Evolutionary conservation across 2,797 vertebrate species (phyloP).

Genomic region (Poecile montanus): DNA sequence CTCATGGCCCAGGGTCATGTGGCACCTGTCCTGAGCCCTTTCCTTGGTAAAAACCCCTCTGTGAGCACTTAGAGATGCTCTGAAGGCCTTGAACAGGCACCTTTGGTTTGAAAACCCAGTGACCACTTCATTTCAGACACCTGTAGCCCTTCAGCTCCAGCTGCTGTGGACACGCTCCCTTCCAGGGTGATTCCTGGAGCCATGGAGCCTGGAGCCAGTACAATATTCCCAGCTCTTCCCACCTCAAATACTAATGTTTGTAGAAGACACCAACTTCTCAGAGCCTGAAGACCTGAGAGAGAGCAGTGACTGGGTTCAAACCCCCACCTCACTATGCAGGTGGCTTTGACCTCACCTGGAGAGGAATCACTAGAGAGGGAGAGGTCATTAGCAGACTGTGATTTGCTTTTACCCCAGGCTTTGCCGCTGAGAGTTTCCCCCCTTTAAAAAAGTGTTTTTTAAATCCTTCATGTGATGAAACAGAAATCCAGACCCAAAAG

Average conservation of each 20-base stretch:
- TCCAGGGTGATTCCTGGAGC: neutral
- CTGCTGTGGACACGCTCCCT: accelerated
- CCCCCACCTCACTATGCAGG: neutral
- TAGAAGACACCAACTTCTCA: neutral
- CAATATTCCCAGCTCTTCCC: neutral
- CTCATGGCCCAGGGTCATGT: accelerated
- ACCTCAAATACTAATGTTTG: neutral
- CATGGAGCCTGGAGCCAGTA: neutral
- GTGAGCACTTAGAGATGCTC: neutral
- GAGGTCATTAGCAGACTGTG: neutral
- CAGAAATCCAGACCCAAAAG: neutral
- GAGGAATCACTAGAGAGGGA: no score
- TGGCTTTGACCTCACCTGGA: neutral
- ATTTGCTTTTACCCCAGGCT: neutral
- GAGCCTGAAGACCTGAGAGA: neutral
- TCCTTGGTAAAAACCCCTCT: neutral
- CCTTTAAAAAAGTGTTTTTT: neutral
- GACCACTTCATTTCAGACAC: neutral
- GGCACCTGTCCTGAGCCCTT: neutral
- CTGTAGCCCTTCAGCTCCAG: neutral
- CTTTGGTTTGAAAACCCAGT: neutral
- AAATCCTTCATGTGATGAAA: neutral
- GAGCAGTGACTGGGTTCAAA: neutral
- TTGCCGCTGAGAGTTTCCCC: neutral
- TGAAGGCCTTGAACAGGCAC: neutral